phyloP scores from a whole-genome alignment of 1,140 invertebrate genomes.

The Pentalonia nigronervosa region DNA sequence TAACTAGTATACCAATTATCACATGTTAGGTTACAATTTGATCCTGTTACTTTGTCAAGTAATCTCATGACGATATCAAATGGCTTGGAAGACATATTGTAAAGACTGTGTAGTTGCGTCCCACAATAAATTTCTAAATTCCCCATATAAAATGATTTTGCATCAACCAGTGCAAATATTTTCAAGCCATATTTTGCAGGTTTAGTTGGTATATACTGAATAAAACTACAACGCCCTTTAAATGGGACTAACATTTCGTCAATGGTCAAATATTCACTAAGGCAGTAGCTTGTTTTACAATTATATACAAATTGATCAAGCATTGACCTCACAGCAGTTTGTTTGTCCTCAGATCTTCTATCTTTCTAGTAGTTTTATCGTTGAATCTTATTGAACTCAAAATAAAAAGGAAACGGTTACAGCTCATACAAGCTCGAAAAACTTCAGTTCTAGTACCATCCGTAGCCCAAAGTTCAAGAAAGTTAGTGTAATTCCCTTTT shows the following conservation, averaged over 20 bases:
- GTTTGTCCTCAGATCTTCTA: too few species aligned
- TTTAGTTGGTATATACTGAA: slow-evolving; percentile 65
- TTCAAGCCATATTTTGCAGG: slow-evolving; percentile 66
- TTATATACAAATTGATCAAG: slow-evolving; percentile 59
- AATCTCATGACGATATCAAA: background rate
- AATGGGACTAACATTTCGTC: slow-evolving; percentile 65
- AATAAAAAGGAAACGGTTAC: too few species aligned
- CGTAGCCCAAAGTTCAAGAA: too few species aligned
- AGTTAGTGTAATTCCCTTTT: too few species aligned
- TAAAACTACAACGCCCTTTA: slow-evolving; percentile 64
- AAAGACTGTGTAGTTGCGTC: slow-evolving; percentile 62
- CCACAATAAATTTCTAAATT: slow-evolving; percentile 62
- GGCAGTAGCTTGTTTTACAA: slow-evolving; percentile 62
- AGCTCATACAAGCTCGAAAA: too few species aligned
- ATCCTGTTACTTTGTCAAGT: background rate
- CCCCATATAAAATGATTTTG: slow-evolving; percentile 61
- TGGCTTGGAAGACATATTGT: slow-evolving; percentile 60
- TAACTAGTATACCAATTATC: slow-evolving; percentile 64
- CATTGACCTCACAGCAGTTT: too few species aligned
- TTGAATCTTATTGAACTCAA: too few species aligned
- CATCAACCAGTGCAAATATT: slow-evolving; percentile 62
- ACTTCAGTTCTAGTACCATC: too few species aligned
- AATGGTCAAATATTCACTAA: slow-evolving; percentile 62
- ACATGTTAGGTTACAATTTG: slow-evolving; percentile 62
- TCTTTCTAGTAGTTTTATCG: too few species aligned